Evolutionary conservation across 2,797 vertebrate species (phyloP), one percentile per base, ranked within the genome.

Genomic region (Coregonus suidteri): DNA sequence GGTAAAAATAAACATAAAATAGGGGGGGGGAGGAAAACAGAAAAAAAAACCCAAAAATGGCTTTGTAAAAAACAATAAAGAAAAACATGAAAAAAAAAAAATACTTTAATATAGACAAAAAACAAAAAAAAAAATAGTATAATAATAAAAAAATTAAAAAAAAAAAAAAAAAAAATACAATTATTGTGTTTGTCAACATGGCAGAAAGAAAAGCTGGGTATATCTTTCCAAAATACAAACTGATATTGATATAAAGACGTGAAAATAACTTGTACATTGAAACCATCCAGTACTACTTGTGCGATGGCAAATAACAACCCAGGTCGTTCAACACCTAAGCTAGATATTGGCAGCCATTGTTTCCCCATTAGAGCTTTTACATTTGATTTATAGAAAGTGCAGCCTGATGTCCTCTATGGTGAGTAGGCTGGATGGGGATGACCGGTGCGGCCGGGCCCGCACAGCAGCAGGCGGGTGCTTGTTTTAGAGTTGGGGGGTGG

Each of bases 371-470:
- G 70, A 47, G 41, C 13, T 85, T 78, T 82, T 77, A 79, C 83
- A 87, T 90, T 88, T 91, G 91, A 93, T 93, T 93, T 89, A 90
- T 92, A 85, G 88, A 88, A 82, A 85, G 90, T 91, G 86, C 89
- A 84, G 83, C 87, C 86, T 88, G 86, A 91, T 90, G 90, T 91
- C 90, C 88, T 90, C 88, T 87, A 81, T 88, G 86, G 90, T 92
- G 90, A 91, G 90, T 88, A 87, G 89, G 87, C 90, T 79, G 83
- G 87, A 89, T 78, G 87, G 91, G 91, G 91, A 85, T 88, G 88
- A 91, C 91, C 90, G 75, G 56, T 75, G 90, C 83, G 59, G 85
- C 85, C 81, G n/a, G 76, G 71, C 81, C 75, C 9, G 3, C 31
- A n/a, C 80, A 88, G 79, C 82, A 84, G 88, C 85, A n/a, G n/a